phyloP scores from a whole-genome alignment of 2,888 invertebrate genomes.

The Drosophila colorata region DNA sequence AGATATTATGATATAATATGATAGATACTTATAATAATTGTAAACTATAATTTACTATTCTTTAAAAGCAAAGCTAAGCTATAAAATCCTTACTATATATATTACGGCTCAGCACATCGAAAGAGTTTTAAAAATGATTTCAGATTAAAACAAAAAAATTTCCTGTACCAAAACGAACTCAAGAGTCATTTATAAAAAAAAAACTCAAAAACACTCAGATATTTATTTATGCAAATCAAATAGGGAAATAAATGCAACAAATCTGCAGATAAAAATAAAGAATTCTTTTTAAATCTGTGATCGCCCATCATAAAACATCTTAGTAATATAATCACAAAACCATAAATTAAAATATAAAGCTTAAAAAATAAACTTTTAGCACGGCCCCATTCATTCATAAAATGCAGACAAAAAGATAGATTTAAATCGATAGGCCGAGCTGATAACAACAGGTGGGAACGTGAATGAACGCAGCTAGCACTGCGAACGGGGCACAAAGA shows the following conservation, averaged over 20 bases:
- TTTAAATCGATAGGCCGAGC: constrained; percentile 45
- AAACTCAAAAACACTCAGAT: too few species aligned
- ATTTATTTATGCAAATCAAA: constrained; percentile 14
- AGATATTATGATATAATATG: not conserved
- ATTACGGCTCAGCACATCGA: too few species aligned
- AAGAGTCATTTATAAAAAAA: too few species aligned
- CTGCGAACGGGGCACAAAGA: not conserved
- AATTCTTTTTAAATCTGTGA: not conserved
- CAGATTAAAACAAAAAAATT: too few species aligned
- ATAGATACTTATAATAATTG: not conserved
- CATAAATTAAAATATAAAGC: not conserved
- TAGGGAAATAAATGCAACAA: constrained; percentile 6
- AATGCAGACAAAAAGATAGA: constrained; percentile 43
- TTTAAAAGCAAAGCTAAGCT: too few species aligned
- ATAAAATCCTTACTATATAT: too few species aligned
- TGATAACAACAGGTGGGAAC: constrained; percentile 67
- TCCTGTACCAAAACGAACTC: too few species aligned
- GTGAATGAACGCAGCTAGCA: constrained; percentile 74
- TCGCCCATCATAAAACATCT: not conserved
- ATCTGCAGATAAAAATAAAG: not conserved
- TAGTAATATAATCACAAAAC: not conserved
- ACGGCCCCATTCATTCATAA: constrained; percentile 68
- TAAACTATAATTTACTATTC: too few species aligned
- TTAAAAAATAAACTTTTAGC: constrained; percentile 30
- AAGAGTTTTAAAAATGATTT: too few species aligned